Evolutionary conservation across 2,797 vertebrate species (phyloP).

Genomic region (Semaprochilodus insignis): DNA sequence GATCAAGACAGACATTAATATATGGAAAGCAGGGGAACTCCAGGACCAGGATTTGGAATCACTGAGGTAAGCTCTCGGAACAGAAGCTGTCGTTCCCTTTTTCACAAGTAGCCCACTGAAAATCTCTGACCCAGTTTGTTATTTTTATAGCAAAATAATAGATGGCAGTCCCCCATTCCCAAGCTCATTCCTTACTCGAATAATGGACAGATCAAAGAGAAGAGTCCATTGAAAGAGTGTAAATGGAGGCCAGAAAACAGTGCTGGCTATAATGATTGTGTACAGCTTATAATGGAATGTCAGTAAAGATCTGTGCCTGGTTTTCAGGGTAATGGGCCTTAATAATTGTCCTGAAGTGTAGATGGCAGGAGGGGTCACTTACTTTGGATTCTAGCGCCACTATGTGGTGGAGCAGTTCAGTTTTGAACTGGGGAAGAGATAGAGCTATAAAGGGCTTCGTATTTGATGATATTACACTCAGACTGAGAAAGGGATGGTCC

Average conservation of each 20-base stretch:
- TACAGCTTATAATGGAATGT: slow-evolving; percentile 1
- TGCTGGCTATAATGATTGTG: background rate
- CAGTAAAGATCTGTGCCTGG: background rate
- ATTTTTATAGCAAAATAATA: background rate
- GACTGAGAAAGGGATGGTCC: background rate
- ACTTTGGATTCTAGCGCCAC: slow-evolving; percentile 18
- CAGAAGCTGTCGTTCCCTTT: background rate
- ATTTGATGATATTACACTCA: slow-evolving; percentile 8
- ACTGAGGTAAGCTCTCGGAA: background rate
- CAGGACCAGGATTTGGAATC: too few species aligned
- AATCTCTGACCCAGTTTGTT: background rate
- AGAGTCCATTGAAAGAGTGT: background rate
- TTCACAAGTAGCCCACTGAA: background rate
- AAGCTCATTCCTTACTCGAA: background rate
- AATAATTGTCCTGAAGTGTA: background rate
- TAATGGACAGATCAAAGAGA: background rate
- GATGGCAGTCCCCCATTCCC: background rate
- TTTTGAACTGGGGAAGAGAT: background rate
- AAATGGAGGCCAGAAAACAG: background rate
- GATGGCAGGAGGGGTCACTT: background rate
- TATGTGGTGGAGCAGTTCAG: slow-evolving; percentile 32
- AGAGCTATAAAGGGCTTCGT: background rate
- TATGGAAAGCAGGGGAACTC: too few species aligned
- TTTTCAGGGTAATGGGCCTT: background rate
- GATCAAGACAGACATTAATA: too few species aligned